A percentile compares a stretch with the other conserved stretches of the same genome.
phyloP scores from a whole-genome alignment of 2,797 vertebrate genomes.

The Mionectes olivaceus region DNA sequence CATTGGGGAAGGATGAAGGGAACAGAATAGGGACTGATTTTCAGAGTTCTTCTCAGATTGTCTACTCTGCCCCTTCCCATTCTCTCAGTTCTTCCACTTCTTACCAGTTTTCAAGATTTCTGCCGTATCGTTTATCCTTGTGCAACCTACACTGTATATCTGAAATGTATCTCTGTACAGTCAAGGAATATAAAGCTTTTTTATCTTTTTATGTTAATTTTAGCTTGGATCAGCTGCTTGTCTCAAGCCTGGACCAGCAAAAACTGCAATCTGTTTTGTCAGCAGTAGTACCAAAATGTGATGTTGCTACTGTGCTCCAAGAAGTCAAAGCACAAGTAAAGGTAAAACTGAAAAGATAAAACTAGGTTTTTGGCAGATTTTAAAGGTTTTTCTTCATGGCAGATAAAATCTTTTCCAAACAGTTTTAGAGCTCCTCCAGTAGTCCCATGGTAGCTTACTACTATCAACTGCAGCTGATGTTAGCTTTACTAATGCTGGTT shows the following conservation, averaged over 20 bases:
- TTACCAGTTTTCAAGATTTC: neutral
- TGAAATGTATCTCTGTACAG: neutral
- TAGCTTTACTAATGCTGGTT: neutral
- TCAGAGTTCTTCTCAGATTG: neutral
- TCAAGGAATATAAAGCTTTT: neutral
- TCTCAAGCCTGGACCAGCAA: constrained; percentile 81
- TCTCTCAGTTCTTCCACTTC: neutral
- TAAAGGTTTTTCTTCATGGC: neutral
- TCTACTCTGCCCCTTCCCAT: neutral
- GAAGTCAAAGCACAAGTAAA: constrained; percentile 83
- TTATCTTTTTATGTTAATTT: neutral
- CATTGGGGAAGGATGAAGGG: neutral
- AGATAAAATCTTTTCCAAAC: neutral
- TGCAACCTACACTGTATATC: neutral
- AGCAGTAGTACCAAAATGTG: constrained; percentile 74
- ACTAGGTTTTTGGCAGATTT: neutral
- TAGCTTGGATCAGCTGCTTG: constrained; percentile 85
- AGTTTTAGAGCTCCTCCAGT: neutral
- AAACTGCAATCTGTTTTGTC: constrained; percentile 84
- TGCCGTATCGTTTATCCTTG: neutral
- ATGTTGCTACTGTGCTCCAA: constrained; percentile 81
- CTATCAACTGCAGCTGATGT: neutral
- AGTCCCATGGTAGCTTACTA: neutral
- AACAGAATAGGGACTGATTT: neutral
- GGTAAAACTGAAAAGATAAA: constrained; percentile 76